Evolutionary conservation across 2,797 vertebrate genomes (phyloP).

Genomic region (Micropoecilia bifurca): DNA sequence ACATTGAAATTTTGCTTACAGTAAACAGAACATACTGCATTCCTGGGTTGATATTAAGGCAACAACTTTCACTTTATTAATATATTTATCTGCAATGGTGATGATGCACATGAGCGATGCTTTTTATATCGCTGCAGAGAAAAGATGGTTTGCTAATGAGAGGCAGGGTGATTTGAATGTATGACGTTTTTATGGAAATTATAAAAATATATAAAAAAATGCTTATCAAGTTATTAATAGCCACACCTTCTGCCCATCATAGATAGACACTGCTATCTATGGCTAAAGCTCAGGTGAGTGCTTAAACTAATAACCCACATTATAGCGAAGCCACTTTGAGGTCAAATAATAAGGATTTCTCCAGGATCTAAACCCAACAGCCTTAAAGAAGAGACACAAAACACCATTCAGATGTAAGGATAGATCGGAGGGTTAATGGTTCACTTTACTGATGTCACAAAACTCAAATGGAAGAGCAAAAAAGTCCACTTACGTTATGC

Average conservation of each 20-base stretch:
- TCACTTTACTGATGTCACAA: constrained; percentile 2
- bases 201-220: not conserved
- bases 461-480: not conserved
- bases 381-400: constrained; percentile 70
- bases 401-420: constrained; percentile 30
- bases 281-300: constrained; percentile 40
- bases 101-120: not conserved
- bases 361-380: constrained; percentile 66
- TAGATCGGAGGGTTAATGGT: not conserved
- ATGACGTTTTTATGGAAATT: not conserved
- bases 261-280: constrained; percentile 71
- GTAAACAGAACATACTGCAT: not conserved
- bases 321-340: constrained; percentile 76
- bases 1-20: not conserved
- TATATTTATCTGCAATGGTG: not conserved
- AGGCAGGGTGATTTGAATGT: not conserved
- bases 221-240: not conserved
- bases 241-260: constrained; percentile 55
- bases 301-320: constrained; percentile 70
- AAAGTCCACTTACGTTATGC: constrained; percentile 74
- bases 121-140: not conserved
- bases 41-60: not conserved
- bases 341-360: constrained; percentile 80
- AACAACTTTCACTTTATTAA: not conserved
- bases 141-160: not conserved